These are phyloP conservation scores for Alcis repandata DNA, from an alignment of 2,888 invertebrate genomes.

Conservation along the genomic window DNA sequence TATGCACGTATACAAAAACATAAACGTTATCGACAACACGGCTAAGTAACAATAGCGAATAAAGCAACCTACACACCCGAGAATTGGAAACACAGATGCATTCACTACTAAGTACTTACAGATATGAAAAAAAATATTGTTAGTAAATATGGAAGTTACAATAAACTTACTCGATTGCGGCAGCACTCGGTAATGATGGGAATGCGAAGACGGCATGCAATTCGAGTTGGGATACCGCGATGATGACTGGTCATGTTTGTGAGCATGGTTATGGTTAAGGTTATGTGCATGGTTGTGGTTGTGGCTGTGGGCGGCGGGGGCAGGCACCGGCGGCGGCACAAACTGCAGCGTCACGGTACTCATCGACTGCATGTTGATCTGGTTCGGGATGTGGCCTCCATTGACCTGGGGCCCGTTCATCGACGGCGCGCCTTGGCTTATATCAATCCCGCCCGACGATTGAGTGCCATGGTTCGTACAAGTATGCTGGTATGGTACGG, in stretches of 20 bases:
- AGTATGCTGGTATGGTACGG: slow-evolving; percentile 67
- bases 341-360: slow-evolving; percentile 71
- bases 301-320: slow-evolving; percentile 38
- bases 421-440: slow-evolving; percentile 72
- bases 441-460: slow-evolving; percentile 67
- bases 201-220: slow-evolving; percentile 71
- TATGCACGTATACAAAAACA: slow-evolving; percentile 20
- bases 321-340: slow-evolving; percentile 55
- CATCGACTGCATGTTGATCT: slow-evolving; percentile 69
- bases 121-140: slow-evolving; percentile 12
- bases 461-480: slow-evolving; percentile 72
- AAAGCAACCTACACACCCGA: slow-evolving; percentile 41
- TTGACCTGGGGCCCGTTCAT: slow-evolving; percentile 70
- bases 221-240: slow-evolving; percentile 71
- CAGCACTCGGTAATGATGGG: slow-evolving; percentile 67
- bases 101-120: neutral
- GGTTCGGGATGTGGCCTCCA: slow-evolving; percentile 65
- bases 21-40: slow-evolving; percentile 47
- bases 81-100: slow-evolving; percentile 19
- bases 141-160: slow-evolving; percentile 7
- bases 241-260: slow-evolving; percentile 68
- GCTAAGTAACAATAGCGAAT: slow-evolving; percentile 50
- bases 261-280: slow-evolving; percentile 46
- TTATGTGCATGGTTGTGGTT: slow-evolving; percentile 14
- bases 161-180: slow-evolving; percentile 76